phyloP scores from a whole-genome alignment of 2,113 vertebrate genomes.

The Meleagris gallopavo region DNA sequence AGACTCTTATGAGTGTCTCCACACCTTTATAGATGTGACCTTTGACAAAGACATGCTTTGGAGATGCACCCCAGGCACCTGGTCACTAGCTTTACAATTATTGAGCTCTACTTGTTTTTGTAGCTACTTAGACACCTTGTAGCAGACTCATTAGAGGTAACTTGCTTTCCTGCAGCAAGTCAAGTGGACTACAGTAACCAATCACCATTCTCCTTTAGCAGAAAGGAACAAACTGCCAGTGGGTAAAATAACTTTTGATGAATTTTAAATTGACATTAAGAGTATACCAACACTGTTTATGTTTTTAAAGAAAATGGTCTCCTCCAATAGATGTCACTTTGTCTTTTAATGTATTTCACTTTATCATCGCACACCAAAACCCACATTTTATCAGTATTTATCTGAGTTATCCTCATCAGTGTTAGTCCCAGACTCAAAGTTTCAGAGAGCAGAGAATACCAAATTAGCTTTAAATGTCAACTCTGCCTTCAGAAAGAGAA shows the following conservation, averaged over 20 bases:
- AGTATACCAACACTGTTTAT: background rate
- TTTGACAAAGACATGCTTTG: background rate
- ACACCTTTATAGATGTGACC: background rate
- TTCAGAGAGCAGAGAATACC: background rate
- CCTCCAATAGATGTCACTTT: background rate
- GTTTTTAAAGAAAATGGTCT: background rate
- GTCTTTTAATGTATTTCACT: background rate
- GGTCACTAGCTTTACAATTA: background rate
- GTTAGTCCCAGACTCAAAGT: background rate
- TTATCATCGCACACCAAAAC: background rate
- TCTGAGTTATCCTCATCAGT: background rate
- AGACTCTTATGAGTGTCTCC: background rate
- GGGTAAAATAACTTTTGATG: background rate
- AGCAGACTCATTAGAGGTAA: background rate
- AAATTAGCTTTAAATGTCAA: slow-evolving; percentile 21
- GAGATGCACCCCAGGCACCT: background rate
- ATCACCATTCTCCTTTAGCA: background rate
- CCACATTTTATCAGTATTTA: background rate
- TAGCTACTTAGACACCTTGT: background rate
- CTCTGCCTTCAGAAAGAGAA: background rate
- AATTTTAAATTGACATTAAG: slow-evolving; percentile 5
- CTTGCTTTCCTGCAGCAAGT: background rate
- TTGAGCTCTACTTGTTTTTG: background rate
- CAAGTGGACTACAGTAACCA: background rate
- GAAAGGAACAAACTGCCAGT: slow-evolving; percentile 1